phyloP scores from a whole-genome alignment of 1,140 invertebrate species.

The Aculops lycopersici region DNA sequence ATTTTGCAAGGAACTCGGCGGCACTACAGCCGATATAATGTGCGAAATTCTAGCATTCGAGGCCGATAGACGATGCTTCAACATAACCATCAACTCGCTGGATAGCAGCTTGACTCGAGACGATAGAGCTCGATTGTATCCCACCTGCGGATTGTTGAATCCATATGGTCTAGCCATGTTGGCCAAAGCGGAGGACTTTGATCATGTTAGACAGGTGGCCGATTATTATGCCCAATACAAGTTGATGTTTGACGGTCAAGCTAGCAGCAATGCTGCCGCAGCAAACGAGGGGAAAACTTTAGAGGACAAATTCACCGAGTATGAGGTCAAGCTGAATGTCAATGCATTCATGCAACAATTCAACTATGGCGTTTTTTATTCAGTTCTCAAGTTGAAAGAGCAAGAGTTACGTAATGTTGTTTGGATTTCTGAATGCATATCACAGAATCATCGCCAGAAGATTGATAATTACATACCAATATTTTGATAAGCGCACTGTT shows the following conservation, averaged over 20 bases:
- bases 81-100: conserved; percentile 97
- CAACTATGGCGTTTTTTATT: conserved; percentile 93
- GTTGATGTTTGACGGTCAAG: conserved; percentile 64
- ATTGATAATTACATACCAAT: conserved; percentile 99
- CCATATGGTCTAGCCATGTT: conserved; percentile 76
- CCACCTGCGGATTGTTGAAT: conserved; percentile 72
- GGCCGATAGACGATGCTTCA: conserved; percentile 85
- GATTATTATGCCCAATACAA: conserved; percentile 93
- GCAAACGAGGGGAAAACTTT: conserved; percentile 90
- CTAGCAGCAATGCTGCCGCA: conserved; percentile 29
- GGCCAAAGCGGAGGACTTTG: conserved; percentile 80
- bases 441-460: conserved; percentile 84
- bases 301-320: conserved; percentile 96
- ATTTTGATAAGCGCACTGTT: conserved; percentile 24
- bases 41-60: conserved; percentile 98
- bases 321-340: conserved; percentile 81
- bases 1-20: conserved; percentile 75
- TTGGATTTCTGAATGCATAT: conserved; percentile 95
- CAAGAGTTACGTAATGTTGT: conserved; percentile 96
- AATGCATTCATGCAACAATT: conserved; percentile 92
- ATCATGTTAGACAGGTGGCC: conserved; percentile 85
- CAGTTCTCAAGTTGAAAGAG: conserved; percentile 89
- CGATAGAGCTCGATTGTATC: conserved; percentile 79
- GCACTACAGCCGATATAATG: conserved; percentile 91
- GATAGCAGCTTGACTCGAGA: conserved; percentile 95